Evolutionary conservation across 2,888 invertebrate species (phyloP), one percentile per base, ranked within the genome.

Genomic region (Choreutis nemorana): DNA sequence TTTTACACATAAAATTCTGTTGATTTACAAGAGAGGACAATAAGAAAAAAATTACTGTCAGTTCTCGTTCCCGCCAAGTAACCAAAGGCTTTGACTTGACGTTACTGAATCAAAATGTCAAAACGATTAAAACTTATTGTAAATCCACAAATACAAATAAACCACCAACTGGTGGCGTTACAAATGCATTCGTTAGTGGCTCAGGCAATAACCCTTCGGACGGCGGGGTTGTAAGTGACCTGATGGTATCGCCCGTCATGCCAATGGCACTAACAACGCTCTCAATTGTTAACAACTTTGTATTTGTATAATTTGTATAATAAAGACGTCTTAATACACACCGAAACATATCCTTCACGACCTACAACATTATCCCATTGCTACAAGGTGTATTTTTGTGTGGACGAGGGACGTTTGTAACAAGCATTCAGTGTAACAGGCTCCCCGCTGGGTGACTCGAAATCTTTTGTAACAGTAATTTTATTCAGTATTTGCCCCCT

Each of bases 401-500:
- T 29, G 31, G 7, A 48, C 41, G 45, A 42, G 36, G 37, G 35
- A 37, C 40, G 35, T 10, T 8, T 13, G 18, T 21, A 18, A 7
- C 13, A 20, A 29, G 31, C 27, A 9, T 7, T 31, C 23, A 12
- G 24, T 43, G 44, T 59, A 63, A 63, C 56, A 49, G 58, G 64
- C 67, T 46, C 57, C 66, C 65, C 58, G 64, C 42, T 24, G 67
- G 32, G 63, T 33, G 35, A 28, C 43, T 42, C 46, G 51, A 46
- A 50, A 52, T 51, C 59, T 52, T 59, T 65, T 64, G 62, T 64
- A 46, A 4, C 8, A 14, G n/a, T 29, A 14, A 27, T 18, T 18
- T 29, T 24, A 29, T 32, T 10, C 25, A n/a, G n/a, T n/a, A n/a
- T n/a, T n/a, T n/a, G n/a, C n/a, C n/a, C n/a, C n/a, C n/a, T n/a